Conservation (phyloP, 2,113 vertebrate genomes). For the Carlito syrichta region DNA sequence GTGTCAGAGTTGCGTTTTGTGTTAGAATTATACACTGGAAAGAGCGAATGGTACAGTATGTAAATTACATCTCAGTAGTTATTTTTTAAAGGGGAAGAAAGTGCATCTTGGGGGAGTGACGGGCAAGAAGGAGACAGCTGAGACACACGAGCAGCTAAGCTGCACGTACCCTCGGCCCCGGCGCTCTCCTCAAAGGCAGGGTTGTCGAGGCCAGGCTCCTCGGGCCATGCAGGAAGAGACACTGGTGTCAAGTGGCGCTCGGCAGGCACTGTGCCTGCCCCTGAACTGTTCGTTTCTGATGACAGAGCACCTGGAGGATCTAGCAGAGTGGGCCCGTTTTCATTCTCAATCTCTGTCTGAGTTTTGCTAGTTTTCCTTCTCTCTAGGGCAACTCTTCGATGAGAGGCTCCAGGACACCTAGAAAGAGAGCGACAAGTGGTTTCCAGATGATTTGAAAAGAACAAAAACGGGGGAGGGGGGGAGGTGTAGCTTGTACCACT, state of each 20-base stretch:
- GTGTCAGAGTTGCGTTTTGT: conserved; percentile 78
- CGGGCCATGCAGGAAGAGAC: conserved; percentile 85
- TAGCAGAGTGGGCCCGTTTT: conserved; percentile 70
- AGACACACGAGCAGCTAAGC: neutral
- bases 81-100: neutral
- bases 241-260: conserved; percentile 79
- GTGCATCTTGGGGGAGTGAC: too few species aligned
- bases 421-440: neutral
- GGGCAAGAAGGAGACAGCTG: neutral
- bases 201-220: conserved; percentile 92
- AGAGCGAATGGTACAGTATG: conserved; percentile 80
- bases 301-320: conserved; percentile 83
- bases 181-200: conserved; percentile 93
- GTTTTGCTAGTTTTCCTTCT: conserved; percentile 80
- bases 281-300: conserved; percentile 75
- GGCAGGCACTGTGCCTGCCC: conserved; percentile 60
- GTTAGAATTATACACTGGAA: conserved; percentile 79
- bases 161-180: conserved; percentile 89
- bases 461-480: neutral
- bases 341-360: conserved; percentile 81
- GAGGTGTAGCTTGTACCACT: neutral
- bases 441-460: conserved; percentile 27
- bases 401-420: conserved; percentile 94
- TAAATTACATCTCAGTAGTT: conserved; percentile 59
- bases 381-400: conserved; percentile 88